Evolutionary conservation across 2,113 vertebrate genomes (phyloP).

Genomic region (Charina bottae): DNA sequence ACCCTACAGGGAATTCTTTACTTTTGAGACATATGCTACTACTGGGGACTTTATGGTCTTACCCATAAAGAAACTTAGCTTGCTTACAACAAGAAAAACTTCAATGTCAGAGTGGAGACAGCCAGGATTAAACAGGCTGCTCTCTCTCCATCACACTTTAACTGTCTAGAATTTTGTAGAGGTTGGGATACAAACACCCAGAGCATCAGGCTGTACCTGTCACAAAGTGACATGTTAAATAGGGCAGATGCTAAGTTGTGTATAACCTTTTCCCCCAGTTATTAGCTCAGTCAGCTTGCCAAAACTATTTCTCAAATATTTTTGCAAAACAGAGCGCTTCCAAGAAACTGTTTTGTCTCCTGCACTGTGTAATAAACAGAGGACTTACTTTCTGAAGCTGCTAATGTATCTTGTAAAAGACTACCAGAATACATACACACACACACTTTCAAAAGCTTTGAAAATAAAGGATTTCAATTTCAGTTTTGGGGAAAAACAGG

Average conservation of each 20-base stretch:
- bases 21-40: not conserved
- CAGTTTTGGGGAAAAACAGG: conserved; percentile 32
- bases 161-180: rapidly evolving
- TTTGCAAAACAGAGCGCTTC: conserved; percentile 55
- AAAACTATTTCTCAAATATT: conserved; percentile 46
- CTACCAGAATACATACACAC: conserved; percentile 33
- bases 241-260: not conserved
- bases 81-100: not conserved
- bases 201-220: not conserved
- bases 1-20: not conserved
- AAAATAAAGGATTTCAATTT: conserved; percentile 43
- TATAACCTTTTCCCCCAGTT: not conserved
- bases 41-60: not conserved
- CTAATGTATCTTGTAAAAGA: conserved; percentile 61
- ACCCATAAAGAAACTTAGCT: rapidly evolving
- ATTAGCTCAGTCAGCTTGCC: not conserved
- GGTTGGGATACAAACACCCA: rapidly evolving
- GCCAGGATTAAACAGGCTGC: not conserved
- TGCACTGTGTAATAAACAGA: conserved; percentile 53
- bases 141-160: not conserved
- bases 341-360: conserved; percentile 57
- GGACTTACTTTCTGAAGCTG: conserved; percentile 37
- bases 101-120: conserved; percentile 9
- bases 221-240: conserved; percentile 17
- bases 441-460: conserved; percentile 50